These are phyloP conservation scores for Procambarus virginalis DNA, from an alignment of 1,140 invertebrate genomes.

Conservation along the genomic window DNA sequence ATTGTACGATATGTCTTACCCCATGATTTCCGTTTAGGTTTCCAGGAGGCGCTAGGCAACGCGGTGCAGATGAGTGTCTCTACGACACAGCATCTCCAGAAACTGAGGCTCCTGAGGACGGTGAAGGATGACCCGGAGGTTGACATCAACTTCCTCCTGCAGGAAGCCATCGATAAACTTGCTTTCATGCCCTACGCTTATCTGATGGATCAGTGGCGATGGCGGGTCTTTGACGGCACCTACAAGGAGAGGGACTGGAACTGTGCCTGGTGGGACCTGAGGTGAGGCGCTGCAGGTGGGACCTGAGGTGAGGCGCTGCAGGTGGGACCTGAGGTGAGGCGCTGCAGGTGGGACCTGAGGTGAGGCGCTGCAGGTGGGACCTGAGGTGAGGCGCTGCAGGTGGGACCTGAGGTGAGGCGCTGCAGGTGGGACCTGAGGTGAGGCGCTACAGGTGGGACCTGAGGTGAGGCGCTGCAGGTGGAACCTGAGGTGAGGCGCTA, in stretches of 20 bases:
- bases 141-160: slow-evolving; percentile 82
- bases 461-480: too few species aligned
- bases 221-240: slow-evolving; percentile 87
- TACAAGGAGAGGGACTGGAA: slow-evolving; percentile 83
- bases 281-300: too few species aligned
- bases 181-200: slow-evolving; percentile 91
- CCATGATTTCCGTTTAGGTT: slow-evolving; percentile 66
- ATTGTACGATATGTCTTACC: too few species aligned
- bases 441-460: too few species aligned
- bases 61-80: slow-evolving; percentile 79
- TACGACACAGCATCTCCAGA: slow-evolving; percentile 86
- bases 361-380: too few species aligned
- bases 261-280: slow-evolving; percentile 82
- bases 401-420: too few species aligned
- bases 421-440: too few species aligned
- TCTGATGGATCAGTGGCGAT: slow-evolving; percentile 89
- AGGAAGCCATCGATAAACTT: slow-evolving; percentile 88
- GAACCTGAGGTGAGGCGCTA: too few species aligned
- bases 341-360: too few species aligned
- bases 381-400: too few species aligned
- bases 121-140: not conserved
- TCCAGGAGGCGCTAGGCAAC: slow-evolving; percentile 86
- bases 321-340: too few species aligned
- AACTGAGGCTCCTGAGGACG: slow-evolving; percentile 82
- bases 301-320: too few species aligned